These are phyloP conservation scores for Gonioctena quinquepunctata DNA, from an alignment of 1,140 invertebrate genomes.

Conservation along the genomic window DNA sequence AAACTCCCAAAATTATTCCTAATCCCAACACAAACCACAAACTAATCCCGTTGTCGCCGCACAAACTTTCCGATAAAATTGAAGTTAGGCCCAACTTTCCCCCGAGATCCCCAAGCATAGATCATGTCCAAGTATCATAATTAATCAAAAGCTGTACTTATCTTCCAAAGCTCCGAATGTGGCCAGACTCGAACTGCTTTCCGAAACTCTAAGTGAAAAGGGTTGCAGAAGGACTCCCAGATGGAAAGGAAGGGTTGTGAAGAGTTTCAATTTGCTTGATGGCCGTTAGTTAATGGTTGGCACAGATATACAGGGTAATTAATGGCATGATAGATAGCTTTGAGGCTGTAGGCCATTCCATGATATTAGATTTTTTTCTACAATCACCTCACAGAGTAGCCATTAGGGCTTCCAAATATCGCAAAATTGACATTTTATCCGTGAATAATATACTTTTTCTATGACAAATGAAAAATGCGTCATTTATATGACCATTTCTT, in stretches of 20 bases:
- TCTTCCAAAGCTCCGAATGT: not conserved
- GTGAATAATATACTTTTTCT: no score
- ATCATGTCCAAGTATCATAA: constrained; percentile 15
- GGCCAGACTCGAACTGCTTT: not conserved
- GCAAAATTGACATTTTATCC: no score
- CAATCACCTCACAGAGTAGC: no score
- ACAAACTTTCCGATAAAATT: constrained; percentile 4
- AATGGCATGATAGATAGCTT: no score
- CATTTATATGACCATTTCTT: no score
- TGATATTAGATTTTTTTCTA: no score
- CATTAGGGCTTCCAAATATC: no score
- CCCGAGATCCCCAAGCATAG: not conserved
- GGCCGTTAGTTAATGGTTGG: no score
- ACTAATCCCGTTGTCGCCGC: not conserved
- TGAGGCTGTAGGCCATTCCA: no score
- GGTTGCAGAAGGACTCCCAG: not conserved
- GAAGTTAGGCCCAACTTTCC: not conserved
- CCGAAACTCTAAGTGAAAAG: constrained; percentile 1
- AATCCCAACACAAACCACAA: not conserved
- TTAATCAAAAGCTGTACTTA: constrained; percentile 8
- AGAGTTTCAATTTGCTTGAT: not conserved
- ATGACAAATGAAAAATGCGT: no score
- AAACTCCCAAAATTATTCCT: not conserved
- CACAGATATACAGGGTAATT: no score
- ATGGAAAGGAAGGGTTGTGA: not conserved